Percentiles rank a stretch among this genome's conserved stretches.
Evolutionary conservation across 2,888 invertebrate species (phyloP).

Genomic region (Eumerus sabulonum): DNA sequence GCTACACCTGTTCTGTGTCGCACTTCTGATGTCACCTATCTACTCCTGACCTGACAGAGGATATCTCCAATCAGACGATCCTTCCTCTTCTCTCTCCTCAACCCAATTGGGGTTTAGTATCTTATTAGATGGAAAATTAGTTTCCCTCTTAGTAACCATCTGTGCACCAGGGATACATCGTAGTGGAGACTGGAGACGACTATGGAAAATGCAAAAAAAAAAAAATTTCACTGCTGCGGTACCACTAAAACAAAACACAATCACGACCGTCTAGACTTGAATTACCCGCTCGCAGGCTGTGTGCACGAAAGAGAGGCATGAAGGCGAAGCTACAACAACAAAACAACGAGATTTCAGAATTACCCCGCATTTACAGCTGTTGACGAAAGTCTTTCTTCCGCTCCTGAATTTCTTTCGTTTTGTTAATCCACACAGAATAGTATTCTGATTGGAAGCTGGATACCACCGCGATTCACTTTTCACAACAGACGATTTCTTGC

Average conservation of each 20-base stretch:
- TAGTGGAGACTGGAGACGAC: constrained; percentile 4
- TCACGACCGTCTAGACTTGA: constrained; percentile 60
- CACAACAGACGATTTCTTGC: background rate
- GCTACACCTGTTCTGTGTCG: too few relatives aligned
- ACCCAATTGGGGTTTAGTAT: too few relatives aligned
- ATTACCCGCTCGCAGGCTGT: constrained; percentile 32
- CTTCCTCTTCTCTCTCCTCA: too few relatives aligned
- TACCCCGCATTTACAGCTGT: constrained; percentile 59
- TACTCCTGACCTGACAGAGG: background rate
- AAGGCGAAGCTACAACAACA: constrained; percentile 29
- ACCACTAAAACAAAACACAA: constrained; percentile 23
- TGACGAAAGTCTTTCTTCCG: constrained; percentile 44
- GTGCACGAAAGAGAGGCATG: constrained; percentile 56
- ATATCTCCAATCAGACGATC: background rate
- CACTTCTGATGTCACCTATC: too few relatives aligned
- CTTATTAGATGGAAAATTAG: constrained; percentile 18
- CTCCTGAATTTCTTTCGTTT: background rate
- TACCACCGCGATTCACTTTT: background rate
- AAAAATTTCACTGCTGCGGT: constrained; percentile 2
- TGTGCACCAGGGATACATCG: background rate
- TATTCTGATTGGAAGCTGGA: background rate
- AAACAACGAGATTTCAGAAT: constrained; percentile 44
- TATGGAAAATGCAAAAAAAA: constrained; percentile 56
- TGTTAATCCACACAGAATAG: constrained; percentile 31
- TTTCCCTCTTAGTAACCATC: background rate